phyloP scores from a whole-genome alignment of 2,888 invertebrate genomes.

The Agrilus biguttatus region DNA sequence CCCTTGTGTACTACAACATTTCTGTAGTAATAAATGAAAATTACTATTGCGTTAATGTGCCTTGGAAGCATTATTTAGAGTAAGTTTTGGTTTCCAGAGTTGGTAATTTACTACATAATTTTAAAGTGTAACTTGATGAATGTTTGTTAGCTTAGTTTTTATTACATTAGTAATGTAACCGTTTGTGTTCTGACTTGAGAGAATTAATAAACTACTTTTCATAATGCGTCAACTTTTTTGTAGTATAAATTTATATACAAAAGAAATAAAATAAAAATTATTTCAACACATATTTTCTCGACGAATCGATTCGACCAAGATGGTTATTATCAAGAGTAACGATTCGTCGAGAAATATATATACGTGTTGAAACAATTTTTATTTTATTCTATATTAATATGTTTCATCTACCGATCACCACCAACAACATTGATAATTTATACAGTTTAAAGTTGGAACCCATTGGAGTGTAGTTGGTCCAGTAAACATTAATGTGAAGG shows the following conservation, averaged over 20 bases:
- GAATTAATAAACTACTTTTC: conserved; percentile 10
- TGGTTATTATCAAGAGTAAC: too few species aligned
- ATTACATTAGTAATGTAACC: conserved; percentile 10
- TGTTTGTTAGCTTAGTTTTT: conserved; percentile 11
- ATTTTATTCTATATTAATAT: too few species aligned
- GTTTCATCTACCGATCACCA: too few species aligned
- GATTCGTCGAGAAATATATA: too few species aligned
- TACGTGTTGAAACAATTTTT: too few species aligned
- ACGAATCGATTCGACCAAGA: too few species aligned
- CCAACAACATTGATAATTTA: too few species aligned
- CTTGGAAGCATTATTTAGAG: conserved; percentile 9
- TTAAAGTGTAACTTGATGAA: conserved; percentile 10
- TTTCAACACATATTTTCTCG: too few species aligned
- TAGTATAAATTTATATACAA: background rate
- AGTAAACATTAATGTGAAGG: too few species aligned
- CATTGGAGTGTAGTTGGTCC: too few species aligned
- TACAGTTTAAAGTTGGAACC: too few species aligned
- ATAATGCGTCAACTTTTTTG: background rate
- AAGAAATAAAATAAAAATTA: too few species aligned
- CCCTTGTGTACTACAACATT: background rate
- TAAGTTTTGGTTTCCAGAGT: conserved; percentile 9
- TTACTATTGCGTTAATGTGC: conserved; percentile 14
- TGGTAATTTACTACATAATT: conserved; percentile 8
- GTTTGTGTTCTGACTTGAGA: conserved; percentile 12
- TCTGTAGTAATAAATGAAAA: conserved; percentile 1